phyloP scores from a whole-genome alignment of 2,888 invertebrate genomes.

The Geophilus truncorum region DNA sequence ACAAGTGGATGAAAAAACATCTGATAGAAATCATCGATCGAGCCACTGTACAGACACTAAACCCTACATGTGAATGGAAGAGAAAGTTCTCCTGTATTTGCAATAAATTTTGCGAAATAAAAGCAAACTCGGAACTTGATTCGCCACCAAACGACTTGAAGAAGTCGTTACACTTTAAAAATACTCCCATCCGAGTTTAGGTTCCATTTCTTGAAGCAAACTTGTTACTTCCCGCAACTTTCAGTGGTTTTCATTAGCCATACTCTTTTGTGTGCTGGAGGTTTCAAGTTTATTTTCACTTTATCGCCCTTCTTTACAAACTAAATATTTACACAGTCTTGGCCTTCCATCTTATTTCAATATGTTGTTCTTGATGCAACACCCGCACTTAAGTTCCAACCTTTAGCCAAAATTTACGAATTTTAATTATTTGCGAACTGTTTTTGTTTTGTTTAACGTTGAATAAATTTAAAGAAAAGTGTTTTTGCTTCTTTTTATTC shows the following conservation, averaged over 20 bases:
- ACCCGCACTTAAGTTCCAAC: neutral
- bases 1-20: neutral
- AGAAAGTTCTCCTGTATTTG: neutral
- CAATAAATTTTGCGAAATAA: neutral
- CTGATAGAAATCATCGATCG: neutral
- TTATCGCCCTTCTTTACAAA: neutral
- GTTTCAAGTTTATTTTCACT: neutral
- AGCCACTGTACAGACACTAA: neutral
- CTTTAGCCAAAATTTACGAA: no score
- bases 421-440: no score
- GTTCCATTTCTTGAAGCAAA: neutral
- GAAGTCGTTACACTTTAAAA: neutral
- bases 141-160: neutral
- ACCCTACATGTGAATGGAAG: neutral
- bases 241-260: slow-evolving; percentile 16
- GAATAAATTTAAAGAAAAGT: no score
- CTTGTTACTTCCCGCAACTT: neutral
- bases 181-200: neutral
- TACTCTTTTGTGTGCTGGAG: neutral
- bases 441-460: neutral
- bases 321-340: neutral
- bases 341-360: neutral
- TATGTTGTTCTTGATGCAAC: neutral
- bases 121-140: neutral
- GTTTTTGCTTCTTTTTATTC: no score